Evolutionary conservation across 2,888 invertebrate species (phyloP).

Genomic region (Lasioglossum pauxillum): DNA sequence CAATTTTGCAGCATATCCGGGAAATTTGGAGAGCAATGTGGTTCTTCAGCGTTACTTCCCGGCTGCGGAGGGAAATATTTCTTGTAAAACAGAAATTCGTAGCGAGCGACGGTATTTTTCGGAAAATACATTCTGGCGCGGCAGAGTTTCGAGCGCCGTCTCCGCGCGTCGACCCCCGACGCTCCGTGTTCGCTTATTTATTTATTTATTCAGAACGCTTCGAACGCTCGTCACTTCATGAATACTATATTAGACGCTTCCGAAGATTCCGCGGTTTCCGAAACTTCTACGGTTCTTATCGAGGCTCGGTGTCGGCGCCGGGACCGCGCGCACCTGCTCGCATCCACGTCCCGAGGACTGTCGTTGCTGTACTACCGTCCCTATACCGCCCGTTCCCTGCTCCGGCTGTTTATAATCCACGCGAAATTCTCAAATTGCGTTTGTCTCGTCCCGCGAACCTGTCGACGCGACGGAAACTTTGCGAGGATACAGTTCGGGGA

Average conservation of each 20-base stretch:
- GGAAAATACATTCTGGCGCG: neutral
- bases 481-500: neutral
- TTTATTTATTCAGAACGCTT: slow-evolving; percentile 80
- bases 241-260: slow-evolving; percentile 75
- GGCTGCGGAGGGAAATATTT: neutral
- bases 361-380: neutral
- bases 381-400: neutral
- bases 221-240: slow-evolving; percentile 77
- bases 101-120: neutral
- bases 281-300: slow-evolving; percentile 38
- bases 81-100: neutral
- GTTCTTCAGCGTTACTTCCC: neutral
- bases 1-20: neutral
- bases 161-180: neutral
- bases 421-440: slow-evolving; percentile 36
- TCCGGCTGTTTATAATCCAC: slow-evolving; percentile 28
- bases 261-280: slow-evolving; percentile 32
- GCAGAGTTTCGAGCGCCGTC: neutral
- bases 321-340: slow-evolving; percentile 40
- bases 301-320: slow-evolving; percentile 8
- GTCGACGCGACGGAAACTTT: neutral
- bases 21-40: neutral
- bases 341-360: slow-evolving; percentile 12
- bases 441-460: slow-evolving; percentile 2
- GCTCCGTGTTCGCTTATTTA: slow-evolving; percentile 71